Evolutionary conservation across 1,140 invertebrate genomes (phyloP).

Genomic region (Euwallacea similis): DNA sequence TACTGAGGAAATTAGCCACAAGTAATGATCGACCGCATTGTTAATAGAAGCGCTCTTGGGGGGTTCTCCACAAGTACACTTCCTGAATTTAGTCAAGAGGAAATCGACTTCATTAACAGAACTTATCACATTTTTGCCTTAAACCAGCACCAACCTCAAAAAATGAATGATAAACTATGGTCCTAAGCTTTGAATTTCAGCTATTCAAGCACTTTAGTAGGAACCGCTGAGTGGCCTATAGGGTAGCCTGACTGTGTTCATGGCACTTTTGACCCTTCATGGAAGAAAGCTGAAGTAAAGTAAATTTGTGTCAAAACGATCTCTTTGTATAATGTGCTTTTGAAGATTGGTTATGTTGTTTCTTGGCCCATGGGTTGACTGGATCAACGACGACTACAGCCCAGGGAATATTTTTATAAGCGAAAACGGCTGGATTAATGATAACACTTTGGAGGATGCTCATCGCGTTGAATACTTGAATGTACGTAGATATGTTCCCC

Average conservation of each 20-base stretch:
- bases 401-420: conserved; percentile 61
- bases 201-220: conserved; percentile 19
- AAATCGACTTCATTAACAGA: conserved; percentile 53
- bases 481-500: conserved; percentile 22
- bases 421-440: conserved; percentile 63
- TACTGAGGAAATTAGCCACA: conserved; percentile 59
- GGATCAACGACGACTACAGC: conserved; percentile 66
- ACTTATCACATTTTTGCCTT: conserved; percentile 58
- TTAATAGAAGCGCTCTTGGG: conserved; percentile 57
- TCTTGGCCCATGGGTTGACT: conserved; percentile 67
- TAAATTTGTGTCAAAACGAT: neutral
- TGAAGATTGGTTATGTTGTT: conserved; percentile 18
- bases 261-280: conserved; percentile 18
- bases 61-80: conserved; percentile 60
- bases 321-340: neutral
- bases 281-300: conserved; percentile 3
- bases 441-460: conserved; percentile 55
- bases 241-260: conserved; percentile 4
- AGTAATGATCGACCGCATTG: conserved; percentile 59
- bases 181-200: no score
- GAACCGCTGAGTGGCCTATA: conserved; percentile 9
- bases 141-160: conserved; percentile 40
- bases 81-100: conserved; percentile 60
- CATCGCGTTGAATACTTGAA: conserved; percentile 52
- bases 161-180: no score